Percentiles rank a stretch among this genome's conserved stretches.
Evolutionary conservation across 2,797 vertebrate species (phyloP).

Genomic region (Anabacerthia variegaticeps): DNA sequence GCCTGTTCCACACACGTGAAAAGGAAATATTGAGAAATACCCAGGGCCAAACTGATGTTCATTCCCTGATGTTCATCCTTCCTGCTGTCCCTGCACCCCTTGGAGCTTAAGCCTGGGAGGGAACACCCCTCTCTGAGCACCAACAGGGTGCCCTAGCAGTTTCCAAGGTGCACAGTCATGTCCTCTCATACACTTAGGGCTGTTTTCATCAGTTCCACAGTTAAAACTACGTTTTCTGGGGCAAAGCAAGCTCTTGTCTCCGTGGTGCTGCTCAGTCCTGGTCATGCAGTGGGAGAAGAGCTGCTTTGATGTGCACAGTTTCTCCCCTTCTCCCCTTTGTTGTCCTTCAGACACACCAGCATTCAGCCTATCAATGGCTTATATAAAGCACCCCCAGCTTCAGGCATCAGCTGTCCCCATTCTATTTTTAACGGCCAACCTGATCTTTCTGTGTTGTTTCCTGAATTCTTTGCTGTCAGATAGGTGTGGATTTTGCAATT

Average conservation of each 20-base stretch:
- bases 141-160: background rate
- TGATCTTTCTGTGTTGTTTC: background rate
- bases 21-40: background rate
- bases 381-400: background rate
- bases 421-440: slow-evolving; percentile 16
- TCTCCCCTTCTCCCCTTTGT: background rate
- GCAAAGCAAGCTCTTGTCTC: background rate
- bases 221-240: background rate
- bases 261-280: background rate
- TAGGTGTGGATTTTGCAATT: background rate
- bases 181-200: background rate
- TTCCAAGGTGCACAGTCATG: background rate
- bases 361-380: slow-evolving; percentile 12
- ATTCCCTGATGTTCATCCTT: background rate
- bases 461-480: background rate
- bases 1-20: background rate
- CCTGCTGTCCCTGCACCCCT: background rate
- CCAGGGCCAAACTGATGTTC: background rate
- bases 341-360: background rate
- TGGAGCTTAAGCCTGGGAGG: background rate
- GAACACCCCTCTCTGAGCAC: background rate
- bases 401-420: slow-evolving; percentile 19
- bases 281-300: background rate
- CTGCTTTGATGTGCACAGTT: background rate
- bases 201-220: background rate